These are phyloP conservation scores for Stegostoma tigrinum DNA, from an alignment of 2,113 vertebrate genomes.

Conservation along the genomic window DNA sequence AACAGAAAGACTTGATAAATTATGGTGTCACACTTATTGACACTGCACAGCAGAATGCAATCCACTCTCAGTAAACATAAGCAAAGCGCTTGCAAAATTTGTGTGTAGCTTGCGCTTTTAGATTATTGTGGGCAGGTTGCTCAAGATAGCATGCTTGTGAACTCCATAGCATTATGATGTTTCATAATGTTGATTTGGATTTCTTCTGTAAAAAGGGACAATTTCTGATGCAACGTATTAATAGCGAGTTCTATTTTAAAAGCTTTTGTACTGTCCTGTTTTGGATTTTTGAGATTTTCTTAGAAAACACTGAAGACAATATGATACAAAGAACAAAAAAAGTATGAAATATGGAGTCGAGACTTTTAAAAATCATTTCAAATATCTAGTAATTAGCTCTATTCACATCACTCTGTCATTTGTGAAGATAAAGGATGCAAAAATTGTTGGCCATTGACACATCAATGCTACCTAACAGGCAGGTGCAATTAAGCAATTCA, in stretches of 20 bases:
- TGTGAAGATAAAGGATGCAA: background rate
- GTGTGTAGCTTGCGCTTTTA: background rate
- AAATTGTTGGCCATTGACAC: background rate
- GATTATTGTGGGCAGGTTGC: background rate
- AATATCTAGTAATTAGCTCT: background rate
- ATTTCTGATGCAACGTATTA: background rate
- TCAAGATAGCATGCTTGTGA: background rate
- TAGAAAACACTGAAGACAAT: background rate
- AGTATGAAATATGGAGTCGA: background rate
- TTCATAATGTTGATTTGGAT: background rate
- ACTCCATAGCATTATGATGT: background rate
- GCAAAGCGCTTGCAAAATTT: background rate
- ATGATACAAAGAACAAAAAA: constrained; percentile 1
- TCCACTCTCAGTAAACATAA: background rate
- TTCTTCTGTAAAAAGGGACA: background rate
- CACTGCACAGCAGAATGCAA: background rate
- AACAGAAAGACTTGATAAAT: background rate
- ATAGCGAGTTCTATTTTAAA: background rate
- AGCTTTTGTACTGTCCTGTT: background rate
- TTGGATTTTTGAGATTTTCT: background rate
- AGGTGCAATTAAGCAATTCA: background rate
- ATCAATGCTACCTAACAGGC: background rate
- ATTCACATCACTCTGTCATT: background rate
- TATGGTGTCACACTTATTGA: background rate
- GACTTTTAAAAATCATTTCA: background rate